Percentiles rank a stretch among this genome's conserved stretches.
Evolutionary conservation across 2,113 vertebrate genomes (phyloP).

Genomic region (Psittacara wagleri): DNA sequence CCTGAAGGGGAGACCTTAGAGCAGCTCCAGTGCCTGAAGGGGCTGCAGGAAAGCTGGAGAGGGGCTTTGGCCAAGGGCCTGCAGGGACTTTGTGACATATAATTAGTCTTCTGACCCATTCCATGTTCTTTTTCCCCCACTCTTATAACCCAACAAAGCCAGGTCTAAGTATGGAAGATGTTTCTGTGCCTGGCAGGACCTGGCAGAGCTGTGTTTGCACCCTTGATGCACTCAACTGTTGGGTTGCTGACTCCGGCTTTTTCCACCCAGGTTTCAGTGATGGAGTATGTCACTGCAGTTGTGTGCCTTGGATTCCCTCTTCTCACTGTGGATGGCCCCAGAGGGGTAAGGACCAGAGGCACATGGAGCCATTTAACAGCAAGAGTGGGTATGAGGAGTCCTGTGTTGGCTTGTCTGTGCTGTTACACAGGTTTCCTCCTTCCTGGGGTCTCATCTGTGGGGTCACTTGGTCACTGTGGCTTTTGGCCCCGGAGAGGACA

Average conservation of each 20-base stretch:
- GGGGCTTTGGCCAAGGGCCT: background rate
- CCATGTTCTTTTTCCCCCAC: rapidly evolving
- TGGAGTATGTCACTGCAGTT: constrained; percentile 93
- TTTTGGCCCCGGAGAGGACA: background rate
- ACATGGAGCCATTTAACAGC: background rate
- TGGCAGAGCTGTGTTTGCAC: background rate
- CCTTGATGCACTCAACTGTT: rapidly evolving
- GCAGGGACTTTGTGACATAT: background rate
- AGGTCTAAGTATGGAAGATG: background rate
- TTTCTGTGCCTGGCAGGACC: background rate
- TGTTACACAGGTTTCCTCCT: background rate
- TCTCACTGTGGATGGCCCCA: constrained; percentile 87
- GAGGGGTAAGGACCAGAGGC: constrained; percentile 83
- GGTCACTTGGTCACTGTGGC: background rate
- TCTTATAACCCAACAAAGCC: background rate
- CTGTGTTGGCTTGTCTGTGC: background rate
- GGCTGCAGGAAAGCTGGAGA: background rate
- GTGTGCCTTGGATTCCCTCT: constrained; percentile 96
- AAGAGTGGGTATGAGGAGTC: background rate
- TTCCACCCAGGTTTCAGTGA: constrained; percentile 85
- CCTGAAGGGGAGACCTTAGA: too few species aligned
- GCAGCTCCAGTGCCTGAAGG: background rate
- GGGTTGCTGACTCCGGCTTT: background rate
- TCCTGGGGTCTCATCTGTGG: rapidly evolving
- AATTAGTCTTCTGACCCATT: background rate